Base-by-base conservation (phyloP, 1,140 invertebrate species). In the Adoxophyes honmai region DNA sequence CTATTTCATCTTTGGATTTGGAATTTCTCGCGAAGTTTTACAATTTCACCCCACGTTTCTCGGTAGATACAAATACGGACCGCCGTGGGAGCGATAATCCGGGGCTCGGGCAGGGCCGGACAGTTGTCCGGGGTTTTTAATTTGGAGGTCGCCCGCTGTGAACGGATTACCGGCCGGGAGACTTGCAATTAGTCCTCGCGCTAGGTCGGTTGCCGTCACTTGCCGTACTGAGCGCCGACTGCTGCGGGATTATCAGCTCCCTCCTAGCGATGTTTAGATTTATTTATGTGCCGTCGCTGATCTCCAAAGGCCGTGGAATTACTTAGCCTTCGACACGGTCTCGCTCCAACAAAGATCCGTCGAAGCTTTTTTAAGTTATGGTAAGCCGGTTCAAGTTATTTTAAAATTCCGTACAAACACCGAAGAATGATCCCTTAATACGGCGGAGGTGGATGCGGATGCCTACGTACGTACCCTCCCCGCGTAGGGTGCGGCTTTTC, bases 1-100 rank as follows among this genome's bases (percentile, higher is more conserved):
- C 82, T 86, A 84, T 86, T 87, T 84, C 81, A 83, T 83, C 77
- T 82, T 62, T 62, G 78, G 78, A 78, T 85, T 79, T 75, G 57
- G 74, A 61, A 71, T 72, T 80, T 80, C 67, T 73, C 55, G 66
- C 57, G 55, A 80, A 78, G 52, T 75, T 81, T 73, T 68, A 57
- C 62, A 70, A 71, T 65, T 76, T 64, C 64, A 61, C 76, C 79
- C 78, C 70, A 57, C 64, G 59, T 66, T 59, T 60, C 16, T 18
- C 52, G 60, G 56, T 62, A 62, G 62, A 59, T 60, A 54, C 51
- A 55, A 57, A 55, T 35, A 42, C 34, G 34, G 54, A 60, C 52
- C 59, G 64, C 70, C 70, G 69, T 74, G 73, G 68, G 75, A 81
- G 68, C 81, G 64, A 75, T 83, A 83, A 86, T 83, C 79, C 78